A percentile compares a stretch with the other conserved stretches of the same genome.
phyloP scores from a whole-genome alignment of 2,888 invertebrate genomes.

The Antheraea yamamai region DNA sequence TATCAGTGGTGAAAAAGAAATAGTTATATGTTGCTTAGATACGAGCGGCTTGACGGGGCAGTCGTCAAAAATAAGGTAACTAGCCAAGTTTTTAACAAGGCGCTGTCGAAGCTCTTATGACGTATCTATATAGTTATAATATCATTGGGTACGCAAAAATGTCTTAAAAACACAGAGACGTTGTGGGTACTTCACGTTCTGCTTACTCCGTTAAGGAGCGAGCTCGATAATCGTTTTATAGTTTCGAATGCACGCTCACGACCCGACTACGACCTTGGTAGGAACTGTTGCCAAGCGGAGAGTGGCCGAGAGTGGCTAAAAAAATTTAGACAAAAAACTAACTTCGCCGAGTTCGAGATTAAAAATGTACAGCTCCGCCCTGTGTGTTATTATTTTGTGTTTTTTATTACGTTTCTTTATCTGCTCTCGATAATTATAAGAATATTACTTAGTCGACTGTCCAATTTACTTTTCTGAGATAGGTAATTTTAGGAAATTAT shows the following conservation, averaged over 20 bases:
- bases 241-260: slow-evolving; percentile 8
- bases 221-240: background rate
- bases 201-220: background rate
- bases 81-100: too few species aligned
- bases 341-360: slow-evolving; percentile 1
- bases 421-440: slow-evolving; percentile 3
- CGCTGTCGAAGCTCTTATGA: too few species aligned
- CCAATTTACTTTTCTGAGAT: background rate
- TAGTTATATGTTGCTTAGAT: too few species aligned
- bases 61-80: too few species aligned
- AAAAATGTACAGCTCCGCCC: slow-evolving; percentile 4
- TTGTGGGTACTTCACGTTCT: background rate
- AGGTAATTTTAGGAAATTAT: too few species aligned
- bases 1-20: too few species aligned
- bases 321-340: slow-evolving; percentile 2
- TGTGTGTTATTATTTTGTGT: slow-evolving; percentile 3
- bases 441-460: background rate
- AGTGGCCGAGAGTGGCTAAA: background rate
- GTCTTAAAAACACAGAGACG: background rate
- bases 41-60: too few species aligned
- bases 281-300: slow-evolving; percentile 12
- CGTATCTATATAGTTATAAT: too few species aligned
- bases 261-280: slow-evolving; percentile 1
- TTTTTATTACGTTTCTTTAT: background rate
- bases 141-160: background rate